Evolutionary conservation across 2,113 vertebrate species (phyloP).

Genomic region (Ahaetulla prasina): DNA sequence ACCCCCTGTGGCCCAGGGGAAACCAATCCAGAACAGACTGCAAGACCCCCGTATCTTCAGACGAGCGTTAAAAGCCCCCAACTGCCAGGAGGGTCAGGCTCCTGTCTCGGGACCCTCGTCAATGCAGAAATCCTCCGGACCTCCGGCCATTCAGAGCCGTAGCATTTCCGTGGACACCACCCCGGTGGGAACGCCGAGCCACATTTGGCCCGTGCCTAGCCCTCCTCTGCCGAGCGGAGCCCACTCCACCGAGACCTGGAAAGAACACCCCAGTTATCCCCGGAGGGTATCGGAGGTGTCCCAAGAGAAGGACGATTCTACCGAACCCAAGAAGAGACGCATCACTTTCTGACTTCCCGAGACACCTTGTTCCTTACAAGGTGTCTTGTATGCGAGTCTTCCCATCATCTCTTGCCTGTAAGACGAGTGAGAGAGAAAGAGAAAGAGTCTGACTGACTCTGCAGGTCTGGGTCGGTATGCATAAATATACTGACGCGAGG

Average conservation of each 20-base stretch:
- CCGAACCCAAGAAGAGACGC: constrained; percentile 55
- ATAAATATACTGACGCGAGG: neutral
- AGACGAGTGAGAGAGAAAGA: neutral
- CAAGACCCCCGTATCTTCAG: constrained; percentile 70
- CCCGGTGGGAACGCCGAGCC: neutral
- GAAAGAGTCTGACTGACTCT: neutral
- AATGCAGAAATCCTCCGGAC: neutral
- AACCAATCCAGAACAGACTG: constrained; percentile 32
- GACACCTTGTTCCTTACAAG: neutral
- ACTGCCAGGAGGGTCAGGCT: neutral
- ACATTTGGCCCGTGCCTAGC: accelerated
- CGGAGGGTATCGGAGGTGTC: constrained; percentile 7
- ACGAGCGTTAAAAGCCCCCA: constrained; percentile 31
- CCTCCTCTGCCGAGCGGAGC: accelerated
- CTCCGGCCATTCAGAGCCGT: constrained; percentile 20
- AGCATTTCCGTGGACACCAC: accelerated
- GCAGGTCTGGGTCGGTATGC: neutral
- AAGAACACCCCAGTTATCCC: neutral
- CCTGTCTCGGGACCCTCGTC: neutral
- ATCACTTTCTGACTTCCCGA: neutral
- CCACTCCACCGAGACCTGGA: neutral
- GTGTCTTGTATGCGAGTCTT: neutral
- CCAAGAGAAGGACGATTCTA: neutral
- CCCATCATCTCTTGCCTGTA: neutral
- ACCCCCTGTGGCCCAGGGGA: accelerated